Base-by-base conservation (phyloP, 2,113 vertebrate species). In the Pelecanus crispus region DNA sequence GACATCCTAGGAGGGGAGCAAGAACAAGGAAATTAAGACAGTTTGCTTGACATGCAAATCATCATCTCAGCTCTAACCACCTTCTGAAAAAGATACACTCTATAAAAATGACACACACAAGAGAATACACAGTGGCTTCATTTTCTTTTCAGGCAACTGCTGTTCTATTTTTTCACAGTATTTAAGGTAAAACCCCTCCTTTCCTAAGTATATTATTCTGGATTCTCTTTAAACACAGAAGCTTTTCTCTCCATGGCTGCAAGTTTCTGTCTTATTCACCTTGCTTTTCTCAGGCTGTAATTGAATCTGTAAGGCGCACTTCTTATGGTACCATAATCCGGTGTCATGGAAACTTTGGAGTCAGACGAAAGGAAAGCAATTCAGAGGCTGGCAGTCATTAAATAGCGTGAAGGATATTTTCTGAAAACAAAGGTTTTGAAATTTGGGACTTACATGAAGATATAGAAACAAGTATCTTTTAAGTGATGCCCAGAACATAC, bases 11-110 rank as follows among this genome's bases (percentile, higher is more conserved):
- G 44, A 86, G 56, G 21, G 66, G 91, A 94, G 89, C 84, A 91
- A 92, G 91, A 91, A 75, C 40, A 81, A 80, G 94, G 73, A 95
- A 94, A 92, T 96, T 84, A 95, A 97, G 94, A 91, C 86, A 95
- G 78, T 92, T 94, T 91, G 34, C 66, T 89, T 94, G 94, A 92
- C 92, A 87, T 91, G 86, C 91, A 91, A 95, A 92, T 96, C 95
- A 92, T 36, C 91, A 65, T 89, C 81, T 91, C 83, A 77, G n/a
- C 66, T 94, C 78, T 56, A 94, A 90, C 42, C 38, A 89, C 72
- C 56, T 72, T 92, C 72, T 71, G 83, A 92, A 86, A 94, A 93
- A 88, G 73, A 94, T 59, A 68, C 38, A 38, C 38, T 84, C 87
- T 66, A 47, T 75, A 62, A 90, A 92, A 93, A 90, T 88, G 81